Evolutionary conservation across 2,888 invertebrate species (phyloP), one percentile per base, ranked within the genome.

Genomic region (Gibbula magus): DNA sequence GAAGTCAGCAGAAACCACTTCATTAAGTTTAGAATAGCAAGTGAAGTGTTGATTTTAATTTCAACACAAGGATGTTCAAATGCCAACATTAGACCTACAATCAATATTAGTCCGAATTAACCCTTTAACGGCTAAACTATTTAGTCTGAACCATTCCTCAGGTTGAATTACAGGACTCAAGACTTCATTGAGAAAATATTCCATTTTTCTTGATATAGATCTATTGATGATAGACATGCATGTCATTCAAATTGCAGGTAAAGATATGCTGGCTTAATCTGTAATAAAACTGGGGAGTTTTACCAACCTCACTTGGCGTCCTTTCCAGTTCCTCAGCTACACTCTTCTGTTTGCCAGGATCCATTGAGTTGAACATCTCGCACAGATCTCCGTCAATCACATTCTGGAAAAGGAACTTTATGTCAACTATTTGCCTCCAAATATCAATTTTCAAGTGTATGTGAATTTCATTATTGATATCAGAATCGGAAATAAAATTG

Each of bases 321-420:
- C 98, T 95, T 92, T 99, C 99, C 89, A 99, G 94, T 93, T 99
- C 99, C 67, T 96, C 95, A 0, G 99, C 96, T 82, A 99, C 98
- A 84, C 96, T 96, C 90, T 98, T 98, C 93, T 99, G 99, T 93
- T 99, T 99, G 0, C 95, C 94, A 0, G 96, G 95, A 88, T 99
- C 99, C 90, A 99, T 95, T 0, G 98, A 97, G 92, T 98, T 98
- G 94, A 97, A 99, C 94, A 99, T 99, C 93, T 99, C 99, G 93
- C 99, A 99, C 74, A 99, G 94, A 93, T 99, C 99, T 2, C 99
- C 99, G 93, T 99, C 99, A 86, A 99, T 96, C 0, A 99, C 98
- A 94, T 98, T 98, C 96, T 98, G 94, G 10, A 95, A 88, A 75
- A 76, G 13, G 1, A 25, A 16, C 22, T 13, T 25, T 4, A 66